Evolutionary conservation across 2,888 invertebrate genomes (phyloP).

Genomic region (Agrochola litura): DNA sequence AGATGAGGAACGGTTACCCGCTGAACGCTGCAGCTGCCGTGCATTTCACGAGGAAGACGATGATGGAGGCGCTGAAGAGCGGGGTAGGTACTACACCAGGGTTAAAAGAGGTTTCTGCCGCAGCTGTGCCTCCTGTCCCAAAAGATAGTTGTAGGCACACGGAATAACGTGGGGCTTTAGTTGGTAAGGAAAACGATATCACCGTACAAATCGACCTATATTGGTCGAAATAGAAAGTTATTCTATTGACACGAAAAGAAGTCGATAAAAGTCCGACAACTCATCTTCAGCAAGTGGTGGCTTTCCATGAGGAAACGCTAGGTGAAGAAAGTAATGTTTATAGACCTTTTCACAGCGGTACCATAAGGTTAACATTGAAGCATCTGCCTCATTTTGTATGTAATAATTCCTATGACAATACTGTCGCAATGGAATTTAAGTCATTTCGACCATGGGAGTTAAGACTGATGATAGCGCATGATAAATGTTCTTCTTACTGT

Average conservation of each 20-base stretch:
- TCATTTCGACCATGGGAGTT: background rate
- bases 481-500: too few species aligned
- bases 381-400: background rate
- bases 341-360: too few species aligned
- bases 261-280: background rate
- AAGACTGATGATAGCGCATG: background rate
- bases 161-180: too few species aligned
- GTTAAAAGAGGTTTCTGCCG: background rate
- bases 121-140: background rate
- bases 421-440: background rate
- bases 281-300: background rate
- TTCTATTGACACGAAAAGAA: background rate
- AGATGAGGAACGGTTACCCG: conserved; percentile 98
- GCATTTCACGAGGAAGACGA: conserved; percentile 96
- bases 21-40: conserved; percentile 96
- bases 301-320: background rate
- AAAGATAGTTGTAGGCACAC: too few species aligned
- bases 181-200: background rate
- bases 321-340: background rate
- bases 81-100: conserved; percentile 84
- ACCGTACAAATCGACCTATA: background rate
- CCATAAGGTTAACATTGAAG: background rate
- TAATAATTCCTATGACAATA: background rate
- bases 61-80: conserved; percentile 96
- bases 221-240: background rate